Conservation (phyloP, 2,888 invertebrate species). For the Apodemia duryi region DNA sequence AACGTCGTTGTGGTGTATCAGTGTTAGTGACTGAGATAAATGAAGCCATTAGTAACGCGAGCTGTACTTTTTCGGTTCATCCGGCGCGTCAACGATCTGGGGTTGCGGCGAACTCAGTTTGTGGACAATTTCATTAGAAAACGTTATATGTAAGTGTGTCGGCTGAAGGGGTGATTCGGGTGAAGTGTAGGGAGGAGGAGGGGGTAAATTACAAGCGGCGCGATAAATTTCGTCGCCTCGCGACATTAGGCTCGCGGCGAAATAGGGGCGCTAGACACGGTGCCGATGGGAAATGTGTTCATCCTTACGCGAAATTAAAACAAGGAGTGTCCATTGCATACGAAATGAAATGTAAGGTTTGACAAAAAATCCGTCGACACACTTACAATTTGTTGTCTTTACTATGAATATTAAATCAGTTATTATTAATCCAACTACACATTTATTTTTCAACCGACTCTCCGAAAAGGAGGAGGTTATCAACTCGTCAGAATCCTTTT, state of each 20-base stretch:
- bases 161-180: constrained; percentile 65
- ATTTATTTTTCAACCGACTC: no score
- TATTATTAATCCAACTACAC: no score
- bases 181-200: constrained; percentile 49
- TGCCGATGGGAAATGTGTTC: constrained; percentile 52
- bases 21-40: constrained; percentile 79
- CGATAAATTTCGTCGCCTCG: constrained; percentile 76
- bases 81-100: constrained; percentile 69
- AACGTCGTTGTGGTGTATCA: constrained; percentile 78
- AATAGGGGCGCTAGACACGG: constrained; percentile 45
- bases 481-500: no score
- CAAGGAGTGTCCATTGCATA: constrained; percentile 67
- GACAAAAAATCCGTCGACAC: not conserved
- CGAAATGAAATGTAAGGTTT: constrained; percentile 57
- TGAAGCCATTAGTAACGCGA: constrained; percentile 79
- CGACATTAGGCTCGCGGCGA: constrained; percentile 66
- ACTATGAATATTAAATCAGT: no score
- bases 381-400: no score
- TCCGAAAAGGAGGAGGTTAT: no score
- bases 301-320: constrained; percentile 71
- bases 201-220: constrained; percentile 71
- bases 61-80: constrained; percentile 78
- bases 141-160: constrained; percentile 69
- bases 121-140: constrained; percentile 80
- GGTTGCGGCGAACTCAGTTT: constrained; percentile 63